Conservation (phyloP, 2,113 vertebrate species). For the Talpa occidentalis region DNA sequence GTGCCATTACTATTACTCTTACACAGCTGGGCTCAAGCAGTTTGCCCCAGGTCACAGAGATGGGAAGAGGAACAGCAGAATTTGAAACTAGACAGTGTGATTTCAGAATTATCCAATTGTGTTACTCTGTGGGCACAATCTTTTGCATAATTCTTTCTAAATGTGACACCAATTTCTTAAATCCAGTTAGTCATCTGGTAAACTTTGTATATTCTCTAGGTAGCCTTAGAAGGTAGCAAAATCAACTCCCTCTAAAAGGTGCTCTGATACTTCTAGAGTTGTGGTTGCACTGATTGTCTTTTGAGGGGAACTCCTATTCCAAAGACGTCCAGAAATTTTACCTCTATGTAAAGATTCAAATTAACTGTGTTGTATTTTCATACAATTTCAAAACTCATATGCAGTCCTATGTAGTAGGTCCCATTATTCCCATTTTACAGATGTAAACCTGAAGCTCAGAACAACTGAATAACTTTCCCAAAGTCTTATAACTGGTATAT, state of each 20-base stretch:
- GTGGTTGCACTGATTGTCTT: background rate
- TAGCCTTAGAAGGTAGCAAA: background rate
- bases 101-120: background rate
- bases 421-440: background rate
- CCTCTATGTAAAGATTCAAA: background rate
- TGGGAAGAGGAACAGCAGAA: background rate
- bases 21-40: background rate
- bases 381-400: background rate
- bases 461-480: constrained; percentile 7
- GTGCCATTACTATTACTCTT: background rate
- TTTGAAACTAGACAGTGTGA: background rate
- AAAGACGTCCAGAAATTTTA: background rate
- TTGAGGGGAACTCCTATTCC: background rate
- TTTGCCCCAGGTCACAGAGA: background rate
- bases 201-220: background rate
- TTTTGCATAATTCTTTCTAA: background rate
- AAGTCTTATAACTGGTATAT: background rate
- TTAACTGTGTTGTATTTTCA: background rate
- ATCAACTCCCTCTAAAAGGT: background rate
- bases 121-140: too few species aligned
- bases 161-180: background rate
- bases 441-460: background rate
- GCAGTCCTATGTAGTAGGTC: background rate
- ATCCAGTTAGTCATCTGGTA: background rate
- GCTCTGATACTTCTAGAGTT: background rate